Percentiles rank a stretch among this genome's conserved stretches.
These are phyloP conservation scores for Pomatostomus ruficeps DNA, from an alignment of 2,113 vertebrate genomes.

Conservation along the genomic window DNA sequence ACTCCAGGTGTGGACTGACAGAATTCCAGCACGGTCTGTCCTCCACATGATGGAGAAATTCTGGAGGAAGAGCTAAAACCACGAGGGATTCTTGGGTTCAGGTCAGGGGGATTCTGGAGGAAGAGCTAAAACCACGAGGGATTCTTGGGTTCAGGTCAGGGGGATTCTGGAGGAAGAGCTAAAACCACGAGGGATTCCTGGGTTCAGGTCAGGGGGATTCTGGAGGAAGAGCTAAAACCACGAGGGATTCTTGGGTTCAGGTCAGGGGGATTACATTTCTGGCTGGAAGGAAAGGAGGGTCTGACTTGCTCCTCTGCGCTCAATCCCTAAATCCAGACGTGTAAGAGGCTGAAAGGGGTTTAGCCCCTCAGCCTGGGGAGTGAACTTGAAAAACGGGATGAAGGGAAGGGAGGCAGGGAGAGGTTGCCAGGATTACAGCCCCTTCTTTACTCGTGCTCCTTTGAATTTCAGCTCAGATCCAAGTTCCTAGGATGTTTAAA, in stretches of 20 bases:
- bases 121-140: neutral
- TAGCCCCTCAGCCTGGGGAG: neutral
- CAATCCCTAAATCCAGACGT: neutral
- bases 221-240: neutral
- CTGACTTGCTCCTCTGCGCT: neutral
- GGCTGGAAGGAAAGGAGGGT: neutral
- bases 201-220: neutral
- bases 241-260: neutral
- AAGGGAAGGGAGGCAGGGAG: neutral
- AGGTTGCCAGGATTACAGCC: neutral
- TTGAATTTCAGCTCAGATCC: neutral
- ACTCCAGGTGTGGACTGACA: neutral
- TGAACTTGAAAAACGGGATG: neutral
- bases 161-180: neutral
- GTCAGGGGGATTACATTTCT: neutral
- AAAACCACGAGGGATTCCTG: neutral
- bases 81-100: neutral
- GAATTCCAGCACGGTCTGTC: accelerated
- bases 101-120: neutral
- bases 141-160: neutral
- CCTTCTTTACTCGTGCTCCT: neutral
- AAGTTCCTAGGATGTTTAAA: neutral
- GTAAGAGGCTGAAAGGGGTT: neutral
- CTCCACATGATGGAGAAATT: accelerated
- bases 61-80: neutral